A percentile compares a stretch with the other conserved stretches of the same genome.
Conservation (phyloP, 2,888 invertebrate species). For the Lochmaea capreae region DNA sequence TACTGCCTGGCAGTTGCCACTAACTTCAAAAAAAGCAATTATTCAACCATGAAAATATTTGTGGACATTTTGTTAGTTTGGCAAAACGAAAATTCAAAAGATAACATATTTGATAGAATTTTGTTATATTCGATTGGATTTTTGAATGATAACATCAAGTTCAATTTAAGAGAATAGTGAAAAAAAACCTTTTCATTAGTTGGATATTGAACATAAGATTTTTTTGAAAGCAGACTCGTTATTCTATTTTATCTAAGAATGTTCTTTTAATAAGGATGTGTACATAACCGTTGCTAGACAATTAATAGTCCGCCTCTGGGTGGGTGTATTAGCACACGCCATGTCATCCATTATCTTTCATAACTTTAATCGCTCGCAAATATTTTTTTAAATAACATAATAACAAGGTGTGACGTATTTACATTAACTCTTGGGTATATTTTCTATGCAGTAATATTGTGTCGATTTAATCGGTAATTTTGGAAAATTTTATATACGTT, state of each 20-base stretch:
- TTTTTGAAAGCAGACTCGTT: background rate
- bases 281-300: background rate
- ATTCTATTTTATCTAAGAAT: background rate
- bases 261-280: background rate
- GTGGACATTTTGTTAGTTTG: too few relatives aligned
- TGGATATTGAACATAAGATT: too few relatives aligned
- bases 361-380: conserved; percentile 39
- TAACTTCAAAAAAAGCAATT: too few relatives aligned
- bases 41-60: too few relatives aligned
- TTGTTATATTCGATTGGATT: too few relatives aligned
- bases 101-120: too few relatives aligned
- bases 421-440: conserved; percentile 42
- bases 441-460: conserved; percentile 40
- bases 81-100: too few relatives aligned
- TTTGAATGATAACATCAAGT: too few relatives aligned
- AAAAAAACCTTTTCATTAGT: too few relatives aligned
- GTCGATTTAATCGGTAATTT: conserved; percentile 39
- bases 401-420: conserved; percentile 50
- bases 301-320: background rate
- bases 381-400: conserved; percentile 46
- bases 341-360: conserved; percentile 45
- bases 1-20: too few relatives aligned
- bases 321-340: conserved; percentile 25
- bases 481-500: conserved; percentile 23
- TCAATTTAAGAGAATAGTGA: too few relatives aligned